These are phyloP conservation scores for Crocidura indochinensis DNA, from an alignment of 2,797 vertebrate species.

Conservation along the genomic window DNA sequence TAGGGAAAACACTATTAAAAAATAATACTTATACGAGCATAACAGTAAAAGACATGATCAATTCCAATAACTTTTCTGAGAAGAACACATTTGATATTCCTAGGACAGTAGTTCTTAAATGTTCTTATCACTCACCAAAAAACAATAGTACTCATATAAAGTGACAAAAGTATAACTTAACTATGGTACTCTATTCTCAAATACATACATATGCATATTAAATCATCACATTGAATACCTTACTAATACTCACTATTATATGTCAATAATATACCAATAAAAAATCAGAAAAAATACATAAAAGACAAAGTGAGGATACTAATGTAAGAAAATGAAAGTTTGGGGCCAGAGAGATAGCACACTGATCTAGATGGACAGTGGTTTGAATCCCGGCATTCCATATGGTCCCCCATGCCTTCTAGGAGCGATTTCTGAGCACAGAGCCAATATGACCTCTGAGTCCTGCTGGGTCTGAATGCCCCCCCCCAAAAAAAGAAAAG, in stretches of 20 bases:
- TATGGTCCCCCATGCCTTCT: too few relatives aligned
- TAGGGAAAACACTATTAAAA: neutral
- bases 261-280: neutral
- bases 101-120: neutral
- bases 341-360: too few relatives aligned
- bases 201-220: neutral
- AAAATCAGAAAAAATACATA: neutral
- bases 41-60: rapidly evolving
- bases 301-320: neutral
- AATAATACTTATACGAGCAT: neutral
- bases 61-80: neutral
- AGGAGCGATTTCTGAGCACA: too few relatives aligned
- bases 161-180: neutral
- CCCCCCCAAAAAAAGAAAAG: too few relatives aligned
- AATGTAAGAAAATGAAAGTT: too few relatives aligned
- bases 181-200: neutral
- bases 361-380: too few relatives aligned
- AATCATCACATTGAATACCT: neutral
- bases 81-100: neutral
- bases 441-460: too few relatives aligned
- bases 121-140: too few relatives aligned
- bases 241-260: neutral
- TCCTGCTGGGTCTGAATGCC: too few relatives aligned
- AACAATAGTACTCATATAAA: neutral
- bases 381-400: too few relatives aligned